Conservation (phyloP, 2,113 vertebrate genomes). For the Podocnemis expansa region DNA sequence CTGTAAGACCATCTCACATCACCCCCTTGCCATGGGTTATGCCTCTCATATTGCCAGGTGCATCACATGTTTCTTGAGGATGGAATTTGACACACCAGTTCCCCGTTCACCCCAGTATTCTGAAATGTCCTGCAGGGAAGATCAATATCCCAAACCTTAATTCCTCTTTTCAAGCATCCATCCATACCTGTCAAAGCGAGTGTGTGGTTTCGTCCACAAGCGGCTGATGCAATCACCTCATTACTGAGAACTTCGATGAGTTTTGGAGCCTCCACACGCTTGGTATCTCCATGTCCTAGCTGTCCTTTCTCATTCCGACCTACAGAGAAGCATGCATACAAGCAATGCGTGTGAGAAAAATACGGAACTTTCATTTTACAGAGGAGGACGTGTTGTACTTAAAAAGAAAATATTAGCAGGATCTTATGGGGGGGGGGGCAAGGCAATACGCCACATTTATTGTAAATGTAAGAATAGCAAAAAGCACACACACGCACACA, state of each 20-base stretch:
- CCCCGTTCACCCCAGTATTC: neutral
- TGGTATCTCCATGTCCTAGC: conserved; percentile 93
- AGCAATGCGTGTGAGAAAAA: neutral
- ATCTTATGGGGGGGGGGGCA: too few species aligned
- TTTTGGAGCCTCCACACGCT: conserved; percentile 92
- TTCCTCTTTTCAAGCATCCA: neutral
- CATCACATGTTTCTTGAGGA: neutral
- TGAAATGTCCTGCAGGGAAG: neutral
- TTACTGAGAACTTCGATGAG: conserved; percentile 87
- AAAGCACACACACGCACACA: too few species aligned
- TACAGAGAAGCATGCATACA: conserved; percentile 38
- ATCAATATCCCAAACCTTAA: neutral
- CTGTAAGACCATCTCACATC: neutral
- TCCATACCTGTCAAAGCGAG: conserved; percentile 89
- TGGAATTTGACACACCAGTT: neutral
- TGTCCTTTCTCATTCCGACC: conserved; percentile 97
- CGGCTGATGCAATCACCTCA: conserved; percentile 85
- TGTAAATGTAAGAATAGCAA: too few species aligned
- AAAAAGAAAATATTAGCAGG: too few species aligned
- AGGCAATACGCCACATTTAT: too few species aligned
- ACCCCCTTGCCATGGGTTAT: too few species aligned
- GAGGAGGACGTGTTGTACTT: too few species aligned
- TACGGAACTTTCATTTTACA: neutral
- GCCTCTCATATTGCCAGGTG: neutral
- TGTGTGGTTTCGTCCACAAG: conserved; percentile 95